Evolutionary conservation across 2,888 invertebrate genomes (phyloP).

Genomic region (Melieria picta): DNA sequence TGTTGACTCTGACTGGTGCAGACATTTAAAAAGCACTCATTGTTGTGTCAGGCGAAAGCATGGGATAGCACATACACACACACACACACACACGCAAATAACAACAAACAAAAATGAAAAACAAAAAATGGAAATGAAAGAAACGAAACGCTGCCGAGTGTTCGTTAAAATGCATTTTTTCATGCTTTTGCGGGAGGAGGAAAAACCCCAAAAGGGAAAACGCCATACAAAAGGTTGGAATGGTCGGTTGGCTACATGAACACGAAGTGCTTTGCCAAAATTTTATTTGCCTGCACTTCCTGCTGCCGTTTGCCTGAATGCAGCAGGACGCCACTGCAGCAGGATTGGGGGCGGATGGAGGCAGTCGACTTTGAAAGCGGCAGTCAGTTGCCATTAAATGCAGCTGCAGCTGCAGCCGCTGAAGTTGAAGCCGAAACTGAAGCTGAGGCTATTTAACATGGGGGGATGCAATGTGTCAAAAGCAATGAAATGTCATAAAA

Average conservation of each 20-base stretch:
- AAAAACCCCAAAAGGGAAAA: too few relatives aligned
- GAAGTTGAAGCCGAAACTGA: background rate
- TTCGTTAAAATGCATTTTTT: too few relatives aligned
- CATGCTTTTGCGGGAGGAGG: too few relatives aligned
- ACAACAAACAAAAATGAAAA: slow-evolving; percentile 7
- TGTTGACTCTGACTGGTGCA: slow-evolving; percentile 33
- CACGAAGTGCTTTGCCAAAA: background rate
- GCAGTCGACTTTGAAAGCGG: background rate
- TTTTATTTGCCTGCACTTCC: background rate
- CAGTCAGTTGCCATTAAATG: background rate
- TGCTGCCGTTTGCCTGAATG: background rate
- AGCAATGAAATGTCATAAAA: background rate
- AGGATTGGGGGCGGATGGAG: background rate
- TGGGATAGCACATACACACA: background rate
- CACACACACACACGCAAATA: background rate
- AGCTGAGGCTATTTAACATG: background rate
- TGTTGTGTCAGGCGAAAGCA: background rate
- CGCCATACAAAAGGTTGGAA: too few relatives aligned
- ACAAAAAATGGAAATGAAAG: slow-evolving; percentile 19
- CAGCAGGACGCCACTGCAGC: background rate
- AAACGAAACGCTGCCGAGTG: background rate
- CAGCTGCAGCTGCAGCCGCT: too few relatives aligned
- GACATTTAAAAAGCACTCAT: slow-evolving; percentile 36
- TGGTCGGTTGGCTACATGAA: too few relatives aligned
- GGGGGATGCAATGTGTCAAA: background rate